These are phyloP conservation scores for western clawed frog (Xenopus tropicalis) DNA, from an alignment of 2,113 vertebrate species.

Conservation along the genomic window UCB_Xtro_10.0 CM004450.2:63766001-63766500, in stretches of 20 bases:
- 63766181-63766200: not conserved
- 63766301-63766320: not conserved
- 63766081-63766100: not conserved
- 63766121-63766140: not conserved
- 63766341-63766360: not conserved
- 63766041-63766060: not conserved
- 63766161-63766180: not conserved
- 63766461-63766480: too few relatives aligned
- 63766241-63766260: constrained; percentile 6
- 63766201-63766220: not conserved
- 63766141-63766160: not conserved
- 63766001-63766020: not conserved
- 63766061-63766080: not conserved
- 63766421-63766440: too few relatives aligned
- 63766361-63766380: constrained; percentile 6
- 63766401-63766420: too few relatives aligned
- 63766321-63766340: too few relatives aligned
- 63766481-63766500: too few relatives aligned
- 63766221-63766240: constrained; percentile 4
- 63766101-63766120: not conserved
- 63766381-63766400: not conserved
- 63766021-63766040: not conserved
- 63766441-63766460: too few relatives aligned
- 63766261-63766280: constrained; percentile 14
- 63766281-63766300: constrained; percentile 3